These are phyloP conservation scores for Rhagonycha lutea DNA, from an alignment of 2,888 invertebrate genomes.

Conservation along the genomic window DNA sequence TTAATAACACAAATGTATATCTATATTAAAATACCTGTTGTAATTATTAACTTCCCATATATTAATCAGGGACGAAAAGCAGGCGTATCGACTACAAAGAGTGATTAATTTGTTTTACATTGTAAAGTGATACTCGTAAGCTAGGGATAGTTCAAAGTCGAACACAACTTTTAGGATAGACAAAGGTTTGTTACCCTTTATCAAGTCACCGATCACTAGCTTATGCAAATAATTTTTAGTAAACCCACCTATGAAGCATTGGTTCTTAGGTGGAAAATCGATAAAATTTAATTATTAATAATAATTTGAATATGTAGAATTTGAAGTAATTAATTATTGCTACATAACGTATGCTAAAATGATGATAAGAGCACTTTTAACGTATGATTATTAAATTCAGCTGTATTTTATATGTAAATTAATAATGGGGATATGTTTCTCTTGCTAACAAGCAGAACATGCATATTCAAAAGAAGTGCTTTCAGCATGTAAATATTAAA, in stretches of 20 bases:
- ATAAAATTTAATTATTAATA: not conserved
- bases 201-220: constrained; percentile 13
- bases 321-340: not conserved
- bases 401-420: constrained; percentile 30
- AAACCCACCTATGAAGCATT: not conserved
- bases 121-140: constrained; percentile 29
- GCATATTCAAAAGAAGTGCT: constrained; percentile 33
- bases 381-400: not conserved
- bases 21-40: constrained; percentile 9
- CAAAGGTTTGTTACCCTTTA: constrained; percentile 14
- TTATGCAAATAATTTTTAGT: constrained; percentile 11
- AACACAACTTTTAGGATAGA: constrained; percentile 27
- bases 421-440: constrained; percentile 32
- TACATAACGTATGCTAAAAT: not conserved
- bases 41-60: constrained; percentile 25
- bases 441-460: constrained; percentile 33
- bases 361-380: not conserved
- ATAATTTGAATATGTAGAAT: not conserved
- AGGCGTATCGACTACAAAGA: constrained; percentile 24
- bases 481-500: constrained; percentile 25
- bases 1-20: not conserved
- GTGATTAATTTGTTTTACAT: constrained; percentile 29
- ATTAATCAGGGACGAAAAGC: constrained; percentile 19
- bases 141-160: constrained; percentile 26
- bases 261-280: not conserved